A percentile compares a stretch with the other conserved stretches of the same genome.
These are phyloP conservation scores for Poeciliopsis occidentalis DNA, from an alignment of 2,113 vertebrate species.

Conservation along the genomic window DNA sequence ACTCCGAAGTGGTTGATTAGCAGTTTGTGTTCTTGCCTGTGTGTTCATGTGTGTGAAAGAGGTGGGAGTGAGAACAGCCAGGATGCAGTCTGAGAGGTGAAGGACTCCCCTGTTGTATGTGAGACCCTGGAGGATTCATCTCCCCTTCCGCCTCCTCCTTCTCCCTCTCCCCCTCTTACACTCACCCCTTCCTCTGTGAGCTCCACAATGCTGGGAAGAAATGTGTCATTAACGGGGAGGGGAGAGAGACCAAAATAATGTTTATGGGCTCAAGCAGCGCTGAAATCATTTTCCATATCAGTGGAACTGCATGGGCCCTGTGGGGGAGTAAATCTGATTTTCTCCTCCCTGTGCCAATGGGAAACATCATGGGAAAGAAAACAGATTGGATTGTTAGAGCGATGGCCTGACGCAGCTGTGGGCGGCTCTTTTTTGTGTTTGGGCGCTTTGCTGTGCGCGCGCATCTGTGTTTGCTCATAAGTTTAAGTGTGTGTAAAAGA, in stretches of 20 bases:
- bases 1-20: slow-evolving; percentile 46
- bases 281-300: slow-evolving; percentile 84
- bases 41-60: slow-evolving; percentile 18
- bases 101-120: slow-evolving; percentile 64
- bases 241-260: slow-evolving; percentile 79
- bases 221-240: slow-evolving; percentile 78
- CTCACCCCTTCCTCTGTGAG: slow-evolving; percentile 69
- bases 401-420: slow-evolving; percentile 77
- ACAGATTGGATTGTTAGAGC: slow-evolving; percentile 79
- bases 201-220: slow-evolving; percentile 79
- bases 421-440: slow-evolving; percentile 70
- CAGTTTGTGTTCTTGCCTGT: slow-evolving; percentile 35
- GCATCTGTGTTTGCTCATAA: slow-evolving; percentile 10
- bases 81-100: slow-evolving; percentile 64
- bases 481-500: slow-evolving; percentile 23
- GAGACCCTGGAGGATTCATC: slow-evolving; percentile 61
- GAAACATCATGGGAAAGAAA: slow-evolving; percentile 82
- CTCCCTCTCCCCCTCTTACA: slow-evolving; percentile 40
- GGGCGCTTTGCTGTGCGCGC: slow-evolving; percentile 51
- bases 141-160: slow-evolving; percentile 65
- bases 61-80: slow-evolving; percentile 54
- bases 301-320: slow-evolving; percentile 77
- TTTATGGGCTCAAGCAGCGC: slow-evolving; percentile 78
- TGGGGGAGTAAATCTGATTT: slow-evolving; percentile 81
- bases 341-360: slow-evolving; percentile 79